Conservation (phyloP, 2,888 invertebrate genomes). For the Chaetogeoica ovagalla region DNA sequence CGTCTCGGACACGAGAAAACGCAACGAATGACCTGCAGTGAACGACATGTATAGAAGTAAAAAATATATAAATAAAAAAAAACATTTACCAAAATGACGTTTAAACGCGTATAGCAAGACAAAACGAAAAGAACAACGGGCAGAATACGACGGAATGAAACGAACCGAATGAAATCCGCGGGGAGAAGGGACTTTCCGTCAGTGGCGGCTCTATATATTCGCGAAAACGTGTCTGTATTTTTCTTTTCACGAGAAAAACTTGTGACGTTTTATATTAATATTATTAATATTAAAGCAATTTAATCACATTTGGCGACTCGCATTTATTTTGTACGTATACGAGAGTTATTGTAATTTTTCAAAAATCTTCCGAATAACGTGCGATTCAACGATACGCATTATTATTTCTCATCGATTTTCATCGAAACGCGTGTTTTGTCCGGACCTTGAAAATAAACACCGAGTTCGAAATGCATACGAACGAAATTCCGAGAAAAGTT, state of each 20-base stretch:
- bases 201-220: background rate
- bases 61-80: background rate
- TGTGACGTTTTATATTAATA: background rate
- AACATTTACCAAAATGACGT: background rate
- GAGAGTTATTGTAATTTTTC: background rate
- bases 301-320: no score
- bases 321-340: background rate
- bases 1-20: constrained; percentile 76
- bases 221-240: background rate
- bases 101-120: no score
- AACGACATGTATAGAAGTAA: background rate
- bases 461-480: background rate
- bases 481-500: background rate
- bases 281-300: no score
- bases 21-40: constrained; percentile 54
- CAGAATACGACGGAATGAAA: background rate
- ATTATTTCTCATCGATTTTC: background rate
- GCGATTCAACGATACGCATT: background rate
- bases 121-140: background rate
- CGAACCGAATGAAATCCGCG: background rate
- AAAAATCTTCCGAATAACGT: background rate
- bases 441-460: no score
- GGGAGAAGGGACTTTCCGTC: background rate
- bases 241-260: background rate
- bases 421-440: background rate